Percentiles rank a stretch among this genome's conserved stretches.
phyloP scores from a whole-genome alignment of 2,797 vertebrate genomes.

The Tachyglossus aculeatus region DNA sequence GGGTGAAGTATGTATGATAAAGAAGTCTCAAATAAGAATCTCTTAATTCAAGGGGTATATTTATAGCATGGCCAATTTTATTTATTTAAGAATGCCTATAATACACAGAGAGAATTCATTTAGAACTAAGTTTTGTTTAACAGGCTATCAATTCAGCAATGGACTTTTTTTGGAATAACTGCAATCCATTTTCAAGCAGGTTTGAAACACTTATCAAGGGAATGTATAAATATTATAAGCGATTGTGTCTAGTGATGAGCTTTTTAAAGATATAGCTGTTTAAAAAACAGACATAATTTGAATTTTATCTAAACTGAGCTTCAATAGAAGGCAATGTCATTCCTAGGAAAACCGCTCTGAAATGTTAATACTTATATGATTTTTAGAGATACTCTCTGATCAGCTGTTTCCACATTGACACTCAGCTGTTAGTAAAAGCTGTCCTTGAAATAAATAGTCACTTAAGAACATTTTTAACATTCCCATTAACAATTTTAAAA shows the following conservation, averaged over 20 bases:
- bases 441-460: constrained; percentile 13
- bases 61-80: constrained; percentile 73
- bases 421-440: background rate
- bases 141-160: constrained; percentile 48
- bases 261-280: constrained; percentile 4
- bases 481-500: constrained; percentile 3
- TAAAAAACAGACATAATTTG: constrained; percentile 27
- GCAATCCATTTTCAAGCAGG: constrained; percentile 13
- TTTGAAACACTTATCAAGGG: constrained; percentile 18
- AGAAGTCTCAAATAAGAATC: constrained; percentile 59
- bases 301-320: constrained; percentile 14
- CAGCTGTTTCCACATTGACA: background rate
- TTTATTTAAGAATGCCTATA: constrained; percentile 71
- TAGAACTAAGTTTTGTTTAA: constrained; percentile 42
- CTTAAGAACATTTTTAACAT: background rate
- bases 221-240: constrained; percentile 18
- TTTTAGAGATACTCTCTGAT: constrained; percentile 13
- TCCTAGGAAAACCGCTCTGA: constrained; percentile 8
- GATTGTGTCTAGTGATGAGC: background rate
- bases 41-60: constrained; percentile 77
- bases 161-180: constrained; percentile 30
- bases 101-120: constrained; percentile 10
- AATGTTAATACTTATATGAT: background rate
- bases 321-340: background rate
- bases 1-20: constrained; percentile 44